Base-by-base conservation (phyloP, 2,888 invertebrate genomes). In the Barypeithes pellucidus region DNA sequence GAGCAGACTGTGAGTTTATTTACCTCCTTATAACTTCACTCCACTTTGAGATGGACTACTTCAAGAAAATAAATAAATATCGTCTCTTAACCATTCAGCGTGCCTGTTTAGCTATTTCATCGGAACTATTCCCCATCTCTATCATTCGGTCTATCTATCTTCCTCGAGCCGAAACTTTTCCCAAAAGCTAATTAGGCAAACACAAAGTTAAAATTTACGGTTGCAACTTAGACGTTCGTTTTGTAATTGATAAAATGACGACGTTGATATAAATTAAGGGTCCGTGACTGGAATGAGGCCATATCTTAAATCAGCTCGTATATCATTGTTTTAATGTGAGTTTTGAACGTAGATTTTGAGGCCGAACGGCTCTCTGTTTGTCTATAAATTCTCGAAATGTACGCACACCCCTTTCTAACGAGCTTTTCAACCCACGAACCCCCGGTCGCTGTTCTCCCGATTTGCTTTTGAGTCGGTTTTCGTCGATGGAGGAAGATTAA, bases 231-330 rank as follows among this genome's bases (percentile, higher is more conserved):
- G 77, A 81, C 82, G 81, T 84, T 85, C 85, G 85, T 83, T 85
- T 84, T 85, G 84, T 85, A 86, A 86, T 86, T 86, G 86, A 85
- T 84, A 85, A 83, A 84, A 85, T 86, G 86, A 86, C 86, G 86
- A 86, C 86, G 84, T 85, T 85, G 86, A 86, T 85, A 86, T 86
- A 86, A 86, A 86, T 86, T 86, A 85, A 84, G 84, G 84, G 84
- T 83, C 84, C 84, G 85, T 85, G 85, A 85, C 85, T 85, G 83
- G 85, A 86, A 85, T 85, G 84, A 84, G 82, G 83, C 83, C 83
- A 83, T 85, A 86, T 85, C 85, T 86, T 85, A 85, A 85, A 86
- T 86, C 85, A 83, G 85, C 82, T 82, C 85, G 84, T 86, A 85
- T 85, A 86, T 86, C 86, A 86, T 85, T 85, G 85, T 86, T 85